Conservation (phyloP, 2,797 vertebrate species). For the Scolopax bukidnonensis region DNA sequence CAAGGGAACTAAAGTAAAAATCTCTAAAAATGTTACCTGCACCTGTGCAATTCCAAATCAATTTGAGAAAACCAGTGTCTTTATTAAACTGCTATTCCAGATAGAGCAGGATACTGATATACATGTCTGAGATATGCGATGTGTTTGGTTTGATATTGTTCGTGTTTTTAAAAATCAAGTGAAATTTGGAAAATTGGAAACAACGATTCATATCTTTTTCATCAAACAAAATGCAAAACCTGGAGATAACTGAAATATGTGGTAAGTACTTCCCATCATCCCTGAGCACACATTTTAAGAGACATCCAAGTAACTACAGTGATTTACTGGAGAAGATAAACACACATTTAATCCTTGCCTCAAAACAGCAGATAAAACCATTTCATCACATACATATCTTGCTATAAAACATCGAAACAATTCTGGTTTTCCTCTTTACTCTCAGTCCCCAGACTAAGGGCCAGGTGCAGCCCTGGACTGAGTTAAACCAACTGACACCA, state of each 20-base stretch:
- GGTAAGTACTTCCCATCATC: neutral
- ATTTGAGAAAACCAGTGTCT: neutral
- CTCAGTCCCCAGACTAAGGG: neutral
- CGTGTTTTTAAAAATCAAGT: neutral
- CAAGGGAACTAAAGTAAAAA: neutral
- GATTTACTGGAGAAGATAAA: neutral
- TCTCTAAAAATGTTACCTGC: neutral
- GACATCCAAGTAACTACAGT: neutral
- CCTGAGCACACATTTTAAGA: neutral
- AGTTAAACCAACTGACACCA: neutral
- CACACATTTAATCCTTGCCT: neutral
- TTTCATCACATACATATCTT: neutral
- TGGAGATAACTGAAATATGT: neutral
- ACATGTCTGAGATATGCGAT: neutral
- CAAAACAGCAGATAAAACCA: neutral
- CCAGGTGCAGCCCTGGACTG: accelerated
- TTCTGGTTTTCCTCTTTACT: neutral
- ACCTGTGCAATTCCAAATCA: no score
- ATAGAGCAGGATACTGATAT: neutral
- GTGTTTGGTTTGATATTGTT: neutral
- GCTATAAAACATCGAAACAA: neutral
- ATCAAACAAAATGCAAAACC: neutral
- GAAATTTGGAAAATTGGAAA: neutral
- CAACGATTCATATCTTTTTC: neutral
- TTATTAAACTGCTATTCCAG: neutral